Conservation (phyloP, 2,888 invertebrate genomes). For the Anoplius nigerrimus region DNA sequence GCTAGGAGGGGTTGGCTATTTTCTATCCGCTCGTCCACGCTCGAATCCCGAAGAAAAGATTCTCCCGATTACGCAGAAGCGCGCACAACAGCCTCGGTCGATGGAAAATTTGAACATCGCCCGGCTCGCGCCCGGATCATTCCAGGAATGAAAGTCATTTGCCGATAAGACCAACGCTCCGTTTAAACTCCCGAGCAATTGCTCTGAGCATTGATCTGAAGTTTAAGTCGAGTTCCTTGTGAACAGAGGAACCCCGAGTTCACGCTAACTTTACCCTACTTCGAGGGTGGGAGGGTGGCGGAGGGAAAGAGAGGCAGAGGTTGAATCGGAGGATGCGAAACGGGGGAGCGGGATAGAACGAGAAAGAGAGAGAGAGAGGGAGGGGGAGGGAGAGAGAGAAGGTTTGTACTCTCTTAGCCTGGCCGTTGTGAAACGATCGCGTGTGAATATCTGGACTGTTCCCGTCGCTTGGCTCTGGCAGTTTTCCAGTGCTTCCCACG, state of each 20-base stretch:
- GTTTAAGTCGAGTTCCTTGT: constrained; percentile 51
- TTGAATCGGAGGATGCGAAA: constrained; percentile 10
- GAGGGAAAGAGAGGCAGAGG: constrained; percentile 13
- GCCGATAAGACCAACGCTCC: constrained; percentile 50
- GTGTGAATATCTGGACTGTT: constrained; percentile 56
- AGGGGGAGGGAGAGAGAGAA: neutral
- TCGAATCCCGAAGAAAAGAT: neutral
- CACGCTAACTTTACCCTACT: constrained; percentile 47
- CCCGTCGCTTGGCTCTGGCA: constrained; percentile 51
- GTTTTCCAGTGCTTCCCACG: constrained; percentile 42
- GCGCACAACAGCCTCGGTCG: constrained; percentile 14
- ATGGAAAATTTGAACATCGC: constrained; percentile 35
- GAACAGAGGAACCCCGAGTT: constrained; percentile 45
- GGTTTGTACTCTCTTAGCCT: neutral
- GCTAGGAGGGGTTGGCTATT: neutral
- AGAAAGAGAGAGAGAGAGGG: constrained; percentile 6
- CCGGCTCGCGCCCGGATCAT: constrained; percentile 37
- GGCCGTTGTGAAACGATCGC: constrained; percentile 49
- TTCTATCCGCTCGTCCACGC: neutral
- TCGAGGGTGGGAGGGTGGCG: constrained; percentile 11
- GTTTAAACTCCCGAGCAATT: constrained; percentile 52
- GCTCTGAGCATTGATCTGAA: constrained; percentile 53
- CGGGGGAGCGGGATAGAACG: neutral
- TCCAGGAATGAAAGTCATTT: constrained; percentile 45
- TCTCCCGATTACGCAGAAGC: neutral